phyloP scores from a whole-genome alignment of 2,797 vertebrate species.

The Malurus leucopterus region DNA sequence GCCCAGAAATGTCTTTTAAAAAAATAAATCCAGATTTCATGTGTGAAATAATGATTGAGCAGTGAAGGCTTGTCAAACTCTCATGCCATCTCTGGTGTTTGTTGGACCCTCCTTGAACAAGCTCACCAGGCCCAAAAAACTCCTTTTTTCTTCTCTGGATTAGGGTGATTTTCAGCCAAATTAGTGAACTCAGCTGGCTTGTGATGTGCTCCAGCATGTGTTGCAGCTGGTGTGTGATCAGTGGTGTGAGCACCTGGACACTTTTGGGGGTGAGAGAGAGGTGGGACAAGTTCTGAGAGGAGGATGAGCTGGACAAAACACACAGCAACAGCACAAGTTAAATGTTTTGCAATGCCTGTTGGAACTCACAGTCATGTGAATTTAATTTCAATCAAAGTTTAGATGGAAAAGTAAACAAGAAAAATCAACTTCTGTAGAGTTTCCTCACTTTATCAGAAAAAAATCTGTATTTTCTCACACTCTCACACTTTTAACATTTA shows the following conservation, averaged over 20 bases:
- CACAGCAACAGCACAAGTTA: not conserved
- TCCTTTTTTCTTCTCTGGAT: not conserved
- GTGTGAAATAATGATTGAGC: not conserved
- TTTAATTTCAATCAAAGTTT: not conserved
- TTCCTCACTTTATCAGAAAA: not conserved
- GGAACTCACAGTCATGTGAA: not conserved
- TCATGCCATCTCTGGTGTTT: not conserved
- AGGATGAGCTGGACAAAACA: not conserved
- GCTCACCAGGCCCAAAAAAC: not conserved
- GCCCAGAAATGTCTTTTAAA: fast-evolving
- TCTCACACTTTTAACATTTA: not conserved
- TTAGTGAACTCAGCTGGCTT: not conserved
- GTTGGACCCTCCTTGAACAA: not conserved
- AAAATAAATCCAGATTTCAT: not conserved
- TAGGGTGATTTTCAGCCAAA: not conserved
- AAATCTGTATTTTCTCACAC: not conserved
- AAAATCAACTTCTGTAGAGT: not conserved
- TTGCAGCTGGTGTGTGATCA: not conserved
- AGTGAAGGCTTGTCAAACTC: not conserved
- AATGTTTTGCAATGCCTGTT: not conserved
- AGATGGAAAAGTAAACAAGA: not conserved
- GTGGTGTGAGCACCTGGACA: not conserved
- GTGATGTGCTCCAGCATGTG: not conserved
- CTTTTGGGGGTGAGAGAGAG: not conserved
- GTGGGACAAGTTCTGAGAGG: not conserved